A percentile compares a stretch with the other conserved stretches of the same genome.
Conservation (phyloP, 2,888 invertebrate species). For the Campopleginae sp. region DNA sequence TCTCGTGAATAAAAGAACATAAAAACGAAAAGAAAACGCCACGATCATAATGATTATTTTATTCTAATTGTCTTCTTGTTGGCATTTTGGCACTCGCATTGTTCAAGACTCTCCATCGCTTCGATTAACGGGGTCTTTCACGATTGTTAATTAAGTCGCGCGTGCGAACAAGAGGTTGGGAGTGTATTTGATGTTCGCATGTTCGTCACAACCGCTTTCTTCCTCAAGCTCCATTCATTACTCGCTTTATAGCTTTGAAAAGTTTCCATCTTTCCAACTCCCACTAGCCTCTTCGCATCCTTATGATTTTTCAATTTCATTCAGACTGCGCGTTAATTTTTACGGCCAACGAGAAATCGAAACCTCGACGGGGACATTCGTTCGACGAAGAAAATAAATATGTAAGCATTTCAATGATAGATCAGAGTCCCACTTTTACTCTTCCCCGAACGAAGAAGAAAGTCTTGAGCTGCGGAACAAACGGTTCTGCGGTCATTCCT, state of each 20-base stretch:
- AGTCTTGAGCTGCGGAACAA: conserved; percentile 60
- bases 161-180: conserved; percentile 57
- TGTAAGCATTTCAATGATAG: conserved; percentile 21
- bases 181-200: conserved; percentile 66
- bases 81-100: not conserved
- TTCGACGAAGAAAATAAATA: conserved; percentile 22
- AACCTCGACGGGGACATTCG: conserved; percentile 9
- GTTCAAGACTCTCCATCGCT: not conserved
- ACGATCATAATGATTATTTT: not conserved
- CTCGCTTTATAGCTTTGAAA: not conserved
- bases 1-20: not conserved
- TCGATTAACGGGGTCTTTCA: conserved; percentile 74
- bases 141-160: conserved; percentile 72
- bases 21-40: not conserved
- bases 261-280: not conserved
- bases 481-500: conserved; percentile 21
- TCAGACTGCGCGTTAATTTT: not conserved
- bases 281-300: not conserved
- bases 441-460: conserved; percentile 65
- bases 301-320: conserved; percentile 4
- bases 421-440: conserved; percentile 66
- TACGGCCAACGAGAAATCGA: conserved; percentile 35
- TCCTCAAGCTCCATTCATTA: conserved; percentile 42
- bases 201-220: conserved; percentile 71
- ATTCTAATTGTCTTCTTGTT: not conserved